Evolutionary conservation across 1,140 invertebrate genomes (phyloP).

Genomic region (Eumaeus atala): DNA sequence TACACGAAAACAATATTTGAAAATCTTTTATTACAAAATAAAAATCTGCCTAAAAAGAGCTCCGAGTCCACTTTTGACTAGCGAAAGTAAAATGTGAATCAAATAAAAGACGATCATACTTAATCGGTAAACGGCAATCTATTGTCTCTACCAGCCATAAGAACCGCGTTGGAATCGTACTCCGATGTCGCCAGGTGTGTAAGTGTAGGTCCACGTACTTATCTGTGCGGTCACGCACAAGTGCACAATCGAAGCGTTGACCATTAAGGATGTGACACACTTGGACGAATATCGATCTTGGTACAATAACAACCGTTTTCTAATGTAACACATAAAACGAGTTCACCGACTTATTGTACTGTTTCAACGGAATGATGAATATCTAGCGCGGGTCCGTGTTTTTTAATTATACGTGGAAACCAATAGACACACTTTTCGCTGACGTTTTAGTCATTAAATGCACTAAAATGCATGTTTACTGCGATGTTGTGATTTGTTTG

Average conservation of each 20-base stretch:
- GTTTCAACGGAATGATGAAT: not conserved
- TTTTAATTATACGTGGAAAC: slow-evolving; percentile 2
- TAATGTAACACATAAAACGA: slow-evolving; percentile 14
- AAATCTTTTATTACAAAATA: too few species aligned
- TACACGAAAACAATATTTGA: too few species aligned
- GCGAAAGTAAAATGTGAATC: too few species aligned
- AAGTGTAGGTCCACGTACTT: slow-evolving; percentile 3
- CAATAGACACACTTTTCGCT: too few species aligned
- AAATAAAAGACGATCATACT: too few species aligned
- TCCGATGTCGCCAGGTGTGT: not conserved
- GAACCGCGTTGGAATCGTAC: not conserved
- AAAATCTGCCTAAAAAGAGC: not conserved
- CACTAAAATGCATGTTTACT: too few species aligned
- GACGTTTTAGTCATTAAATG: not conserved
- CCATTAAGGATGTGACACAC: slow-evolving; percentile 19
- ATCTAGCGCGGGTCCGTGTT: not conserved
- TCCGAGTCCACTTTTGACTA: not conserved
- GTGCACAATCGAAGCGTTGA: slow-evolving; percentile 13
- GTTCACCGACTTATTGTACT: not conserved
- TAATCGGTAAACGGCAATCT: not conserved
- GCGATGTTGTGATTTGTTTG: too few species aligned
- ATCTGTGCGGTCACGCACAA: slow-evolving; percentile 12
- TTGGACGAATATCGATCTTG: slow-evolving; percentile 12
- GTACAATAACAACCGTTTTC: slow-evolving; percentile 6
- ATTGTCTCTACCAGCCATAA: not conserved